Conservation (phyloP, 2,888 invertebrate species). For the Sesia apiformis region DNA sequence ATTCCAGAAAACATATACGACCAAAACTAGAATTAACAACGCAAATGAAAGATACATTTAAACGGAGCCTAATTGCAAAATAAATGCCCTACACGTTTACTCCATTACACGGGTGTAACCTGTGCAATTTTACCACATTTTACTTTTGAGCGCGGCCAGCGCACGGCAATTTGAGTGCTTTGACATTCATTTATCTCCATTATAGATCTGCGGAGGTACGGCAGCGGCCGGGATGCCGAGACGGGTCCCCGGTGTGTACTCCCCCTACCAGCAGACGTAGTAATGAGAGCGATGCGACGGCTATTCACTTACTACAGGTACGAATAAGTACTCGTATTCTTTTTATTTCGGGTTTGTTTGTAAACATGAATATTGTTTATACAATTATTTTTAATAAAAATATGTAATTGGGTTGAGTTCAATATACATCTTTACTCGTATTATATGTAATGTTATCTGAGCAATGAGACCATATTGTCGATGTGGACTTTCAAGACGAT, state of each 20-base stretch:
- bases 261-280: slow-evolving; percentile 17
- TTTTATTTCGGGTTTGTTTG: too few relatives aligned
- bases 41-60: slow-evolving; percentile 32
- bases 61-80: slow-evolving; percentile 52
- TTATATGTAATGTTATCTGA: too few relatives aligned
- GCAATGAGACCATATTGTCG: too few relatives aligned
- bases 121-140: slow-evolving; percentile 62
- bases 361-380: too few relatives aligned
- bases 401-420: too few relatives aligned
- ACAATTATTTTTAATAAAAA: too few relatives aligned
- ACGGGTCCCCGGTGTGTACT: slow-evolving; percentile 36
- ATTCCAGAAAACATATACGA: not conserved
- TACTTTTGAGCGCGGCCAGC: slow-evolving; percentile 38
- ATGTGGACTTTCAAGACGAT: too few relatives aligned
- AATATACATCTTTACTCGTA: too few relatives aligned
- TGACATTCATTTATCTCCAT: slow-evolving; percentile 72
- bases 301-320: not conserved
- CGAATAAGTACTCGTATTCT: too few relatives aligned
- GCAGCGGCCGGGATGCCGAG: not conserved
- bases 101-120: slow-evolving; percentile 58
- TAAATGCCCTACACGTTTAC: slow-evolving; percentile 64
- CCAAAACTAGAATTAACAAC: not conserved
- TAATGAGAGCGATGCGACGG: slow-evolving; percentile 11
- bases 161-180: slow-evolving; percentile 53
- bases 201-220: slow-evolving; percentile 46